Percentiles rank a stretch among this genome's conserved stretches.
Evolutionary conservation across 2,888 invertebrate species (phyloP).

Genomic region (Eudemis profundana): DNA sequence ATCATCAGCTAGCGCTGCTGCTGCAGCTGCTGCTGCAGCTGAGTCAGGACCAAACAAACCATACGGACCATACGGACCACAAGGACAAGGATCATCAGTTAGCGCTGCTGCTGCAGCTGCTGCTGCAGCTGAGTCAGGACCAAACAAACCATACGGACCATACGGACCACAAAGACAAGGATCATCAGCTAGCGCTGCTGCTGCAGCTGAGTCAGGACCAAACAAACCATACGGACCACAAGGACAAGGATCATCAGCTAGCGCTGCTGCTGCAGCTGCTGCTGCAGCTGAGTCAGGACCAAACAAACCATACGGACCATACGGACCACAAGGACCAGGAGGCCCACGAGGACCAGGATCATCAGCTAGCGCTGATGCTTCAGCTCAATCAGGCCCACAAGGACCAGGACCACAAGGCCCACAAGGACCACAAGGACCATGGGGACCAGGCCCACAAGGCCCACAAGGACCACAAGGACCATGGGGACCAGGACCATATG

Average conservation of each 20-base stretch:
- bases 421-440: constrained; percentile 37
- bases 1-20: too few species aligned
- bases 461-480: constrained; percentile 4
- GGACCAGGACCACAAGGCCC: constrained; percentile 37
- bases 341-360: constrained; percentile 28
- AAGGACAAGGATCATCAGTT: constrained; percentile 15
- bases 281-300: too few species aligned
- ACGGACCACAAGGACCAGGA: constrained; percentile 25
- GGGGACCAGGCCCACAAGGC: constrained; percentile 19
- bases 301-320: constrained; percentile 5
- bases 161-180: constrained; percentile 26
- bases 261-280: too few species aligned
- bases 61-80: neutral
- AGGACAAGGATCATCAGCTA: neutral
- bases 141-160: constrained; percentile 21
- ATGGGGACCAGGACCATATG: neutral
- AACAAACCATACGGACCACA: constrained; percentile 16
- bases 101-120: constrained; percentile 2
- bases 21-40: too few species aligned
- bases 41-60: neutral
- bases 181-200: constrained; percentile 5
- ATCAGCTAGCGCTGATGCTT: neutral
- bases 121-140: too few species aligned
- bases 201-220: constrained; percentile 5
- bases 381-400: constrained; percentile 2